A percentile compares a stretch with the other conserved stretches of the same genome.
Conservation (phyloP, 2,888 invertebrate genomes). For the Euclidia mi region DNA sequence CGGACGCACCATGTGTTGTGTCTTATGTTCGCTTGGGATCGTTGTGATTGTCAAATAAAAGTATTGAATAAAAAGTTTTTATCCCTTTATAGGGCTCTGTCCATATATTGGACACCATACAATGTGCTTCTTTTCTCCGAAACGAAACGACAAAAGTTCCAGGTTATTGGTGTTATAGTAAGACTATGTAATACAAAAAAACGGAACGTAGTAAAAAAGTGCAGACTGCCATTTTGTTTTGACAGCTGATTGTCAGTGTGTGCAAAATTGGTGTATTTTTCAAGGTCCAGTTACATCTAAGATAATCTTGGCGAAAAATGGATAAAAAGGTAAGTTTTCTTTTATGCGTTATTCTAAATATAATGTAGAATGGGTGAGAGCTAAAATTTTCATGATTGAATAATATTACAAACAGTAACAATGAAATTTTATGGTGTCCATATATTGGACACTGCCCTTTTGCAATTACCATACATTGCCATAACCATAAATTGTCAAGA, state of each 20-base stretch:
- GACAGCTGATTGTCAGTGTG: constrained; percentile 1
- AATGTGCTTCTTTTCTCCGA: constrained; percentile 3
- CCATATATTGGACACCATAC: constrained; percentile 10
- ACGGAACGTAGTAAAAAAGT: background rate
- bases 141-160: constrained; percentile 9
- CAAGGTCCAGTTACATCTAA: background rate
- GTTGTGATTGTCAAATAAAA: no score
- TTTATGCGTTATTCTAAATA: background rate
- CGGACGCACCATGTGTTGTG: no score
- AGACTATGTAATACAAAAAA: background rate
- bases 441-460: background rate
- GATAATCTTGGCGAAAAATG: background rate
- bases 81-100: constrained; percentile 1
- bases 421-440: constrained; percentile 1
- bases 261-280: background rate
- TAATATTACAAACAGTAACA: background rate
- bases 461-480: no score
- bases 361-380: background rate
- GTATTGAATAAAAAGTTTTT: no score
- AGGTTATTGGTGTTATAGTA: background rate
- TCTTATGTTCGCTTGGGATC: no score
- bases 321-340: background rate
- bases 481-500: no score
- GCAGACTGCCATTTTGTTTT: background rate
- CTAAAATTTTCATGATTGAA: background rate